A percentile compares a stretch with the other conserved stretches of the same genome.
These are phyloP conservation scores for Coendou prehensilis DNA, from an alignment of 2,797 vertebrate genomes.

Conservation along the genomic window DNA sequence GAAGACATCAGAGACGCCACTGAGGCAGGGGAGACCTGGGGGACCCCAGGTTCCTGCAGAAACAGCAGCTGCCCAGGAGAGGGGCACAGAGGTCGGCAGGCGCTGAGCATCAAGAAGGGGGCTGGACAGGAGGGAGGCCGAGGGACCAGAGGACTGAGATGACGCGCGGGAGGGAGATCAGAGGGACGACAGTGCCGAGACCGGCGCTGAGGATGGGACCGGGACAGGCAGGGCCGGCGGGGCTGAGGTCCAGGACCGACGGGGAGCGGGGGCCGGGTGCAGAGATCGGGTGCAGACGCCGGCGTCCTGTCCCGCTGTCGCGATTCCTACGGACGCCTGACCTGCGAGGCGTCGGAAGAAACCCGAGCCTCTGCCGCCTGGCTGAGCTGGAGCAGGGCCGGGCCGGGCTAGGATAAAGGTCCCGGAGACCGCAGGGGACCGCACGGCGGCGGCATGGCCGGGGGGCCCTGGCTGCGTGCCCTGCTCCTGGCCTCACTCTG, in stretches of 20 bases:
- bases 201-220: neutral
- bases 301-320: slow-evolving; percentile 54
- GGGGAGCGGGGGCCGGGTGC: too few species aligned
- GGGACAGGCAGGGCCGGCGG: neutral
- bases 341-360: neutral
- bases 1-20: neutral
- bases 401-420: neutral
- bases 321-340: slow-evolving; percentile 71
- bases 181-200: neutral
- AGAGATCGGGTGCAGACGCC: neutral
- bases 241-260: neutral
- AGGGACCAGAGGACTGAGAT: neutral
- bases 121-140: fast-evolving
- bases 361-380: neutral
- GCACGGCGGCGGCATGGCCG: neutral
- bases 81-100: too few species aligned
- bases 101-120: neutral
- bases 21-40: neutral
- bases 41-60: neutral
- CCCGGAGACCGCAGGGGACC: neutral
- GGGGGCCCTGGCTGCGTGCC: neutral
- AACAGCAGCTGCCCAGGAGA: neutral
- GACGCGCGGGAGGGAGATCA: neutral
- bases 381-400: neutral
- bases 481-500: slow-evolving; percentile 65